Evolutionary conservation across 2,113 vertebrate species (phyloP), one percentile per base, ranked within the genome.

Genomic region (Etia nguti): DNA sequence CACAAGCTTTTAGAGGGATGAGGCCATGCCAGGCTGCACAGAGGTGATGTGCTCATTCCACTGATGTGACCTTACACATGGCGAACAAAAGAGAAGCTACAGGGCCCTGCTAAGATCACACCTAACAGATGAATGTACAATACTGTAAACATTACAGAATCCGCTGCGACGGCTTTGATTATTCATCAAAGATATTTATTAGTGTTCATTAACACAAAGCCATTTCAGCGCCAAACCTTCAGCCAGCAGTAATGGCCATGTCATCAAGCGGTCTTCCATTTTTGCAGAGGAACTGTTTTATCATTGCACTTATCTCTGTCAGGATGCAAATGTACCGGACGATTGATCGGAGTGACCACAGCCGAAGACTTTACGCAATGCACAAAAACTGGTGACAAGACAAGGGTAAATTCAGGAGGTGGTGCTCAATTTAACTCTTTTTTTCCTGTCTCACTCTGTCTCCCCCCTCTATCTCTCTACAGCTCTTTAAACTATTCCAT

Each of bases 401-500:
- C 90, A 91, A 91, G 85, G 89, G 90, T 94, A 89, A 81, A 91
- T 85, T 85, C 87, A 86, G 86, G 70, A 88, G 84, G 85, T 73
- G 81, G 48, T 70, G 65, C 85, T 92, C 56, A n/a, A 54, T 86
- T 81, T 22, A 55, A 38, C 83, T 83, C 46, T 26, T 22, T 75
- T 59, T n/a, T 29, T 29, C 31, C 48, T 56, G 79, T 29, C 46
- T 60, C 84, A 3, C 80, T 79, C 31, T 12, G 20, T 73, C 87
- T 48, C 55, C 13, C 43, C 68, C 18, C 65, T 52, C 85, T 77
- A 26, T 54, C 83, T 75, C 83, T 82, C 88, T 68, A 65, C 24
- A 57, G 75, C 89, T 91, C 93, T 93, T 91, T 91, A 91, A 92
- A 94, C 86, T 90, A 75, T 90, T 95, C 85, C 82, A 92, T 96